Evolutionary conservation across 2,888 invertebrate genomes (phyloP).

Genomic region (Chrysolina oricalcia): DNA sequence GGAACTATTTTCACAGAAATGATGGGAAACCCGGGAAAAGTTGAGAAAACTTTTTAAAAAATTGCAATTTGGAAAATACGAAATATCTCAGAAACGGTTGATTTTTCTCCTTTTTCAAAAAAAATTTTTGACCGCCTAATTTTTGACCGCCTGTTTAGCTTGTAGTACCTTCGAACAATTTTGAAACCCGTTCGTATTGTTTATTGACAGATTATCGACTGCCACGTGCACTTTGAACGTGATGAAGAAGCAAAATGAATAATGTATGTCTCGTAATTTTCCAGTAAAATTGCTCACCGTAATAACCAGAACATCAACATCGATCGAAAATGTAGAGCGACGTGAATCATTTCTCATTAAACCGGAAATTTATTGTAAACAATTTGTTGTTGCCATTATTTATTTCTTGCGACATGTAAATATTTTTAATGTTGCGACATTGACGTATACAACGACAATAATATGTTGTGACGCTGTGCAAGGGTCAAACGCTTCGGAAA

Average conservation of each 20-base stretch:
- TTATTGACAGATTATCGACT: too few species aligned
- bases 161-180: too few species aligned
- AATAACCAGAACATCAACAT: background rate
- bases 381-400: background rate
- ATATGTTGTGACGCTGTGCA: background rate
- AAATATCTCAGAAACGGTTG: too few species aligned
- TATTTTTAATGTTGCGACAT: slow-evolving; percentile 16
- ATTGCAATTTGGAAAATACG: too few species aligned
- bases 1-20: too few species aligned
- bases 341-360: slow-evolving; percentile 10
- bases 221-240: background rate
- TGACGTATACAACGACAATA: background rate
- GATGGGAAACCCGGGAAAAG: too few species aligned
- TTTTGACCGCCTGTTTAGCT: too few species aligned
- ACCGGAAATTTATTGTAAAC: slow-evolving; percentile 21
- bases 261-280: background rate
- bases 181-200: too few species aligned
- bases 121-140: too few species aligned
- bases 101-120: too few species aligned
- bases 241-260: background rate
- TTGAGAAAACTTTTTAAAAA: too few species aligned
- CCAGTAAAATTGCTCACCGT: background rate
- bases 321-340: slow-evolving; percentile 17
- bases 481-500: background rate
- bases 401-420: slow-evolving; percentile 14